phyloP scores from a whole-genome alignment of 2,113 vertebrate species.

The Penelope pileata region DNA sequence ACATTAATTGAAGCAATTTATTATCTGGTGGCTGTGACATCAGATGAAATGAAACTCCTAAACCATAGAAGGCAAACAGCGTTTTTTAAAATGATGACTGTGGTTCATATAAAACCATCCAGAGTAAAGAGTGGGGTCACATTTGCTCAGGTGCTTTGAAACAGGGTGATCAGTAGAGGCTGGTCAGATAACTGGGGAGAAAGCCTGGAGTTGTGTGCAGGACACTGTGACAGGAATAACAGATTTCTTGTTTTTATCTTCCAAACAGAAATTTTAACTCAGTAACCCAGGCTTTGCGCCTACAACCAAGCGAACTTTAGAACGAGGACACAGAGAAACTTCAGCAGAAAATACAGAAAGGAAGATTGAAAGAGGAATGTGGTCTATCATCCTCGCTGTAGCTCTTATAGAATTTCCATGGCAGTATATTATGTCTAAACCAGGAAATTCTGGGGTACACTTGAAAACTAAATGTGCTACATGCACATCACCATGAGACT shows the following conservation, averaged over 20 bases:
- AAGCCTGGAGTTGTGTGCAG: neutral
- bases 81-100: neutral
- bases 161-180: neutral
- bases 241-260: neutral
- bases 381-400: neutral
- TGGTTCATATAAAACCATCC: neutral
- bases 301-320: neutral
- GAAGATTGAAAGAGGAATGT: neutral
- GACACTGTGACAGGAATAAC: neutral
- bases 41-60: neutral
- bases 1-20: neutral
- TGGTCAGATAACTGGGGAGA: neutral
- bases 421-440: neutral
- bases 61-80: neutral
- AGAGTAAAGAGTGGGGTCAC: neutral
- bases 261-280: neutral
- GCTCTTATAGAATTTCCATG: neutral
- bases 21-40: neutral
- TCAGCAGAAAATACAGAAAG: neutral
- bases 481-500: neutral
- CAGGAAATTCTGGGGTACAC: neutral
- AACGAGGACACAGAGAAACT: neutral
- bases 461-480: neutral
- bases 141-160: neutral
- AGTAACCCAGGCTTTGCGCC: neutral